phyloP scores from a whole-genome alignment of 2,888 invertebrate genomes.

The Polyommatus icarus region DNA sequence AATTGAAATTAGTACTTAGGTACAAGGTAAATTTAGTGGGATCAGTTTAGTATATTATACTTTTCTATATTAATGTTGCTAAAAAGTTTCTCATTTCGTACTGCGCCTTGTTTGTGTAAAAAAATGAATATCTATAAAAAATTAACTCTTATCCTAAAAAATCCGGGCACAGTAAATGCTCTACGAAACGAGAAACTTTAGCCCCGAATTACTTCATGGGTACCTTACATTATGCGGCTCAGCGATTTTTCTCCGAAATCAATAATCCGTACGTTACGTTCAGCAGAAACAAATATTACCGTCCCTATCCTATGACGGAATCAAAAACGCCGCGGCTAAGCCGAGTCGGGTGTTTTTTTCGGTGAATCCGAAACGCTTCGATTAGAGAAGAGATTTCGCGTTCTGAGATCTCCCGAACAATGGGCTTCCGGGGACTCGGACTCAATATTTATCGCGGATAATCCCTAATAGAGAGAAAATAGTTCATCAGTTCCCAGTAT shows the following conservation, averaged over 20 bases:
- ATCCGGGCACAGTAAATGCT: not conserved
- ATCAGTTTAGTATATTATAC: too few species aligned
- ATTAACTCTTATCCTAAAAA: not conserved
- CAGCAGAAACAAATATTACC: slow-evolving; percentile 69
- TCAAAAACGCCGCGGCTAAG: slow-evolving; percentile 76
- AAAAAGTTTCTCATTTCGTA: too few species aligned
- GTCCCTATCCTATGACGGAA: slow-evolving; percentile 53
- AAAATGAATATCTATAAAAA: not conserved
- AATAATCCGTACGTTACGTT: slow-evolving; percentile 68
- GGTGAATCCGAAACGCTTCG: slow-evolving; percentile 72
- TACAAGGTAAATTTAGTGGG: too few species aligned
- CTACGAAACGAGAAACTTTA: not conserved
- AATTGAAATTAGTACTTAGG: too few species aligned
- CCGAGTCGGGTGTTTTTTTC: slow-evolving; percentile 61
- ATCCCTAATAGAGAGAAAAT: slow-evolving; percentile 55
- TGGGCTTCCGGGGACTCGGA: slow-evolving; percentile 67
- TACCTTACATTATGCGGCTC: slow-evolving; percentile 64
- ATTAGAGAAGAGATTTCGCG: slow-evolving; percentile 70
- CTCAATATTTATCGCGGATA: slow-evolving; percentile 62
- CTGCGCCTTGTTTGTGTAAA: too few species aligned
- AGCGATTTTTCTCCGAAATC: slow-evolving; percentile 72
- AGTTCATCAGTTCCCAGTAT: slow-evolving; percentile 47
- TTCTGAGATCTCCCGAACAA: slow-evolving; percentile 62
- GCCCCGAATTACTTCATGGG: slow-evolving; percentile 53
- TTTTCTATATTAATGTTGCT: too few species aligned